These are phyloP conservation scores for Pararge aegeria DNA, from an alignment of 1,140 invertebrate species.

Conservation along the genomic window DNA sequence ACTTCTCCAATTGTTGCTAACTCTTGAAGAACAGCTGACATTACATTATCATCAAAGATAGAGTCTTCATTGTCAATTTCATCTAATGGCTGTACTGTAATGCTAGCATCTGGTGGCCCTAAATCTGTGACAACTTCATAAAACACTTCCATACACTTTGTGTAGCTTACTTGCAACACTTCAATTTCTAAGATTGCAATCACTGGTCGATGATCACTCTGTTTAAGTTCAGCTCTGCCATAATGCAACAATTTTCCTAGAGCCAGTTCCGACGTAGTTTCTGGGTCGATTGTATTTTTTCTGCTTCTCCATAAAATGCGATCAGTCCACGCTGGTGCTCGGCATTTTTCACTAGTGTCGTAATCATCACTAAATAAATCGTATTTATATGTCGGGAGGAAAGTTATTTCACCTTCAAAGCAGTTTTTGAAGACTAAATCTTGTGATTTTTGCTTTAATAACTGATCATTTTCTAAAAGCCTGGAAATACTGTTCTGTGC, in stretches of 20 bases:
- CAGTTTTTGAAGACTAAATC: constrained; percentile 97
- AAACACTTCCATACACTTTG: constrained; percentile 88
- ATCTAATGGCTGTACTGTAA: constrained; percentile 86
- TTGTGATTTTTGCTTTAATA: constrained; percentile 89
- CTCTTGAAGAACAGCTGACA: constrained; percentile 86
- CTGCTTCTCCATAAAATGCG: constrained; percentile 94
- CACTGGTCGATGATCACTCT: constrained; percentile 98
- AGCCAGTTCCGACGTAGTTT: constrained; percentile 83
- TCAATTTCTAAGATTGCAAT: constrained; percentile 94
- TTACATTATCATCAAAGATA: constrained; percentile 85
- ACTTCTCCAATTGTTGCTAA: constrained; percentile 90
- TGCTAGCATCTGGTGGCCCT: constrained; percentile 97
- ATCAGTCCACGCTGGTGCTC: constrained; percentile 99
- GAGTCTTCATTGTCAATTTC: constrained; percentile 73
- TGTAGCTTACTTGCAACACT: constrained; percentile 87
- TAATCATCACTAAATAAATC: constrained; percentile 99
- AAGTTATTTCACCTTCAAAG: constrained; percentile 94
- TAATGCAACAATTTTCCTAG: constrained; percentile 93
- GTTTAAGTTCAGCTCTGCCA: constrained; percentile 96
- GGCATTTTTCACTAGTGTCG: constrained; percentile 98
- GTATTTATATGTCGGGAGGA: constrained; percentile 99
- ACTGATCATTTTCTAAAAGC: constrained; percentile 94
- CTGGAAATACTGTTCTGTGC: constrained; percentile 88
- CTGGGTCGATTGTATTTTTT: constrained; percentile 85
- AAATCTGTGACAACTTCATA: constrained; percentile 91